Evolutionary conservation across 1,140 invertebrate genomes (phyloP).

Genomic region (Drosophila erecta): DNA sequence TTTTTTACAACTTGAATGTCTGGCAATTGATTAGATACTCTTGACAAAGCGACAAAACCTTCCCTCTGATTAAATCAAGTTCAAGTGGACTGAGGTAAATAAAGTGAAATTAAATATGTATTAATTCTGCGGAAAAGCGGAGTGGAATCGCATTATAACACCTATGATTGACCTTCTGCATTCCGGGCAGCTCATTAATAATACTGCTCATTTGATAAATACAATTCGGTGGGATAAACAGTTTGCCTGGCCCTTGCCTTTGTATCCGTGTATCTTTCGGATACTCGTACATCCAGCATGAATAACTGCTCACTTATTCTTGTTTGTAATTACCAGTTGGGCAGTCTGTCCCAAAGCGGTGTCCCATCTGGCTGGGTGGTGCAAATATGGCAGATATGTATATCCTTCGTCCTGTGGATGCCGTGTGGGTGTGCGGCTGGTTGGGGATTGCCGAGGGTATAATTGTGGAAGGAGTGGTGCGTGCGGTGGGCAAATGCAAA

Average conservation of each 20-base stretch:
- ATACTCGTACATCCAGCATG: neutral
- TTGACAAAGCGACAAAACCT: neutral
- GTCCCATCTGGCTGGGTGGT: constrained; percentile 12
- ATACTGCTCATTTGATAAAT: constrained; percentile 18
- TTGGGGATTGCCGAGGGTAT: constrained; percentile 1
- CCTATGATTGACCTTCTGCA: neutral
- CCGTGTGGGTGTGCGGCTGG: constrained; percentile 4
- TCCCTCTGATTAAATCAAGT: neutral
- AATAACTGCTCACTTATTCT: constrained; percentile 36
- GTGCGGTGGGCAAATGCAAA: constrained; percentile 59
- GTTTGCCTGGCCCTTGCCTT: neutral
- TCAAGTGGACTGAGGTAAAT: neutral
- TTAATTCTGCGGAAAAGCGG: no score
- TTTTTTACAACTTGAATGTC: no score
- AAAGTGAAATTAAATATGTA: neutral
- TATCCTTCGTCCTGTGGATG: constrained; percentile 4
- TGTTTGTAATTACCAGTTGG: constrained; percentile 35
- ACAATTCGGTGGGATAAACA: neutral
- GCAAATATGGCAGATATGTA: constrained; percentile 1
- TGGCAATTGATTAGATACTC: no score
- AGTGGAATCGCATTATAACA: neutral
- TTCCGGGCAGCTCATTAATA: constrained; percentile 9
- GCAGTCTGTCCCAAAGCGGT: constrained; percentile 1
- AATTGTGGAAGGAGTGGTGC: constrained; percentile 20
- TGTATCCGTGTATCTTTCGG: neutral